Conservation (phyloP, 1,140 invertebrate genomes). For the Globodera ellingtonae region DNA sequence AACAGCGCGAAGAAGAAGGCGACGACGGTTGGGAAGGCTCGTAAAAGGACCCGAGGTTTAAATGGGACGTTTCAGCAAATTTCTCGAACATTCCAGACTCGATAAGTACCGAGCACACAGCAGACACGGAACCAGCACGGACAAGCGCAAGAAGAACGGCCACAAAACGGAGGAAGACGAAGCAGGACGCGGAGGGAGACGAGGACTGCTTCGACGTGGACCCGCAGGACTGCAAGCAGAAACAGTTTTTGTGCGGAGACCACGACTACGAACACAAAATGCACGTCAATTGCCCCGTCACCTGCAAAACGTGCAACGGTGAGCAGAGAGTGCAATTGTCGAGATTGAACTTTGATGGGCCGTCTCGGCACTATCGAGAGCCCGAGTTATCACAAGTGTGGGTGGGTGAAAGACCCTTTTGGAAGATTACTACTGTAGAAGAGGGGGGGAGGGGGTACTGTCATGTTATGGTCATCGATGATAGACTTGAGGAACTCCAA, state of each 20-base stretch:
- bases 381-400: too few species aligned
- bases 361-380: too few species aligned
- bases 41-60: not conserved
- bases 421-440: too few species aligned
- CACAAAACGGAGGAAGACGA: not conserved
- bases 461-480: too few species aligned
- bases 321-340: not conserved
- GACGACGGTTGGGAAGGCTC: constrained; percentile 2
- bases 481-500: too few species aligned
- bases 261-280: not conserved
- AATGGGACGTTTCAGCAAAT: not conserved
- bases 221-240: not conserved
- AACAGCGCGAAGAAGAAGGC: not conserved
- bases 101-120: not conserved
- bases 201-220: not conserved
- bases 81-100: not conserved
- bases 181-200: not conserved
- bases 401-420: too few species aligned
- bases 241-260: not conserved
- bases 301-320: not conserved
- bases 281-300: not conserved
- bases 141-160: too few species aligned
- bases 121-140: not conserved
- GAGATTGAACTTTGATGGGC: too few species aligned
- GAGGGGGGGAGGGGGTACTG: too few species aligned